Evolutionary conservation across 2,888 invertebrate genomes (phyloP).

Genomic region (Sinopyrophorus schimmeli): DNA sequence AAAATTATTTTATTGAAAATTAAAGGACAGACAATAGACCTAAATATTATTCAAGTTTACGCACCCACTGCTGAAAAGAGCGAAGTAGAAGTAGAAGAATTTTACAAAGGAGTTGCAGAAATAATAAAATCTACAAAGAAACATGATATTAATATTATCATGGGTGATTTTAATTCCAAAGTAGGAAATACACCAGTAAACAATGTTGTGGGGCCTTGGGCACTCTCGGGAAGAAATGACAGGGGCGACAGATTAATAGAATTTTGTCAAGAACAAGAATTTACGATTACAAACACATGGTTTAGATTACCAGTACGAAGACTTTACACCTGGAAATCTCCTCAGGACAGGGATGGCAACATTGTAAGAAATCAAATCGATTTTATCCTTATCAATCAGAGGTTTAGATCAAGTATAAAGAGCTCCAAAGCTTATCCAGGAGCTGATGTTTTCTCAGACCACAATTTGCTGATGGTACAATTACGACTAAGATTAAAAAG

Average conservation of each 20-base stretch:
- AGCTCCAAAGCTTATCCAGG: constrained; percentile 5
- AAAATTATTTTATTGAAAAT: constrained; percentile 8
- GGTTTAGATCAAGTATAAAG: constrained; percentile 3
- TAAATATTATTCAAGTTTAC: constrained; percentile 10
- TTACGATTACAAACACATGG: constrained; percentile 4
- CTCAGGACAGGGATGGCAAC: background rate
- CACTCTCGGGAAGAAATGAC: constrained; percentile 2
- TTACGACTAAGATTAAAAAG: constrained; percentile 2
- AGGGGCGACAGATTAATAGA: constrained; percentile 8
- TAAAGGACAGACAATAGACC: background rate
- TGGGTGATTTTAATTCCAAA: constrained; percentile 9
- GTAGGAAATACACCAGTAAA: background rate
- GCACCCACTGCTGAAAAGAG: constrained; percentile 1
- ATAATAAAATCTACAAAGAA: background rate
- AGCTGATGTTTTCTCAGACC: constrained; percentile 8
- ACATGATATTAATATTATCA: constrained; percentile 6
- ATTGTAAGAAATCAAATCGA: constrained; percentile 6
- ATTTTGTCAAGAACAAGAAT: constrained; percentile 1
- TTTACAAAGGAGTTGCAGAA: background rate
- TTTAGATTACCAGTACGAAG: no score
- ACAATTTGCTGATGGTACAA: constrained; percentile 7
- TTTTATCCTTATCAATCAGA: constrained; percentile 1
- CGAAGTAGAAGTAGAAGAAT: constrained; percentile 3
- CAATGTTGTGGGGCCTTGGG: background rate
- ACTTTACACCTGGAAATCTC: no score